Evolutionary conservation across 2,888 invertebrate genomes (phyloP).

Genomic region (Byasa hedistus): DNA sequence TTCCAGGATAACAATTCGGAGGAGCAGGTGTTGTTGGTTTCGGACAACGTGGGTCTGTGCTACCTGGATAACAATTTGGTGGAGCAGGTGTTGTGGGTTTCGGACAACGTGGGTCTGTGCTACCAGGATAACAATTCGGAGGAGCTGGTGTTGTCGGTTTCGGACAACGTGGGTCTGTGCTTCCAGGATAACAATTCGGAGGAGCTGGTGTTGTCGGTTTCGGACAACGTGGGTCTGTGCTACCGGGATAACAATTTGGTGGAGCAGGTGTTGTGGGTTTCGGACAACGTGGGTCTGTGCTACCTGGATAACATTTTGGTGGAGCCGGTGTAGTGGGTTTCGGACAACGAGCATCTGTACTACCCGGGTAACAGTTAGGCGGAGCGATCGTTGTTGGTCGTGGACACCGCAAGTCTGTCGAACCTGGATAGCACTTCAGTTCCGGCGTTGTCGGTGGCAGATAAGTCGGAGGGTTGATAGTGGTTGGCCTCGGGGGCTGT

Average conservation of each 20-base stretch:
- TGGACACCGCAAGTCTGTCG: too few relatives aligned
- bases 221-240: slow-evolving; percentile 39
- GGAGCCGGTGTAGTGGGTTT: too few relatives aligned
- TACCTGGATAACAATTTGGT: slow-evolving; percentile 42
- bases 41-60: slow-evolving; percentile 39
- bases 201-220: slow-evolving; percentile 40
- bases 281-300: slow-evolving; percentile 29
- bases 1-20: slow-evolving; percentile 34
- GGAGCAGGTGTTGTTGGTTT: slow-evolving; percentile 40
- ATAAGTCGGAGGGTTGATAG: too few relatives aligned
- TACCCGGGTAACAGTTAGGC: slow-evolving; percentile 35
- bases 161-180: not conserved
- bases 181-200: slow-evolving; percentile 35
- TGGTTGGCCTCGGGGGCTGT: too few relatives aligned
- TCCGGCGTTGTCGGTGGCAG: too few relatives aligned
- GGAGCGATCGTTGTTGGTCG: too few relatives aligned
- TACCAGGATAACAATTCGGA: slow-evolving; percentile 32
- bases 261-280: slow-evolving; percentile 38
- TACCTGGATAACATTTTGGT: slow-evolving; percentile 32
- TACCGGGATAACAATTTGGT: slow-evolving; percentile 42
- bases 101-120: slow-evolving; percentile 29
- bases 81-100: slow-evolving; percentile 37
- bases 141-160: too few relatives aligned
- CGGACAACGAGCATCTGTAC: not conserved
- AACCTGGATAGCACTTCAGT: too few relatives aligned